Conservation (phyloP, 2,797 vertebrate species). For the Cuniculus paca region DNA sequence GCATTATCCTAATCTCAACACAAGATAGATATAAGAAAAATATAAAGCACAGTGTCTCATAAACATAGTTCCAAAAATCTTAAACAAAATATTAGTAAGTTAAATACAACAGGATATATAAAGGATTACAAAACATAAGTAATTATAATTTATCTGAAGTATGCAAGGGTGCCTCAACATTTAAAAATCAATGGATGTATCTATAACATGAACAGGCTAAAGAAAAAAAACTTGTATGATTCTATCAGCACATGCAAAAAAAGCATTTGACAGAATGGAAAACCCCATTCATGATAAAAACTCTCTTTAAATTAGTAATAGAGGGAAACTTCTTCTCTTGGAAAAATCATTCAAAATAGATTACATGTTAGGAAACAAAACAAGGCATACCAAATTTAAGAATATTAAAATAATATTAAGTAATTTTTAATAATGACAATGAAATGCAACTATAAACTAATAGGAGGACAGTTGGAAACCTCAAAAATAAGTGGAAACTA, state of each 20-base stretch:
- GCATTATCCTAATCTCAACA: background rate
- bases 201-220: background rate
- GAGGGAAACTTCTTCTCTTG: background rate
- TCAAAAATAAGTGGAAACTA: background rate
- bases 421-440: background rate
- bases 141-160: conserved; percentile 7
- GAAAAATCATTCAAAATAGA: background rate
- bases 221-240: background rate
- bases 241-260: background rate
- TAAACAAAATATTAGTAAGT: background rate
- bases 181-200: conserved; percentile 10
- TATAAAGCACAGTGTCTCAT: background rate
- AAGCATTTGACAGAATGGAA: background rate
- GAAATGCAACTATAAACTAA: background rate
- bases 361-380: background rate
- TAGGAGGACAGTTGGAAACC: background rate
- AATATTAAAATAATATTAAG: background rate
- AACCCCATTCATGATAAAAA: background rate
- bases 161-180: background rate
- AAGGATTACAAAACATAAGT: background rate
- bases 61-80: background rate
- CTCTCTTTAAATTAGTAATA: background rate
- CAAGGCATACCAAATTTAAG: background rate
- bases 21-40: background rate
- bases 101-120: background rate